Evolutionary conservation across 2,888 invertebrate species (phyloP).

Genomic region (Didymodactylos carnosus): DNA sequence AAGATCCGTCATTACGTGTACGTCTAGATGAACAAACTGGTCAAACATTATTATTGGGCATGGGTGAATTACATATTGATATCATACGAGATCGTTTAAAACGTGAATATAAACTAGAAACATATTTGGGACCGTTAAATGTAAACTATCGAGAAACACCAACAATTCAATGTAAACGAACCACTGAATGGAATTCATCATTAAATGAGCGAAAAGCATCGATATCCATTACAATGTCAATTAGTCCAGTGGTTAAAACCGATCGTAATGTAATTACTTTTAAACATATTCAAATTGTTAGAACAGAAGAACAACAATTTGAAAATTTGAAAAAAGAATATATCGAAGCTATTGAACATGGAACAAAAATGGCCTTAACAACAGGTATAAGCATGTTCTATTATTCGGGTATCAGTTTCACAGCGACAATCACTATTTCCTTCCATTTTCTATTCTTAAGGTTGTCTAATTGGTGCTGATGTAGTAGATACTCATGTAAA

Average conservation of each 20-base stretch:
- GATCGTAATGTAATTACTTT: constrained; percentile 25
- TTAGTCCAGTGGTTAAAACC: constrained; percentile 40
- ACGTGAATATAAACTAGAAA: constrained; percentile 71
- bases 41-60: constrained; percentile 60
- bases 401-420: too few relatives aligned
- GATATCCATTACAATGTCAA: constrained; percentile 42
- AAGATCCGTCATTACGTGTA: constrained; percentile 50
- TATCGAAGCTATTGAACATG: constrained; percentile 51
- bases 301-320: constrained; percentile 38
- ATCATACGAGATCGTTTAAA: constrained; percentile 65
- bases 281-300: constrained; percentile 20
- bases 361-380: constrained; percentile 40
- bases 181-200: constrained; percentile 34
- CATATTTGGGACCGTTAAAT: constrained; percentile 67
- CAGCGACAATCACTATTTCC: too few relatives aligned
- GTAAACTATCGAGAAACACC: constrained; percentile 50
- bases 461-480: constrained; percentile 65
- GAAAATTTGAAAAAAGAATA: constrained; percentile 46
- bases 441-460: constrained; percentile 31
- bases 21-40: constrained; percentile 51
- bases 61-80: constrained; percentile 93
- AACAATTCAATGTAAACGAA: constrained; percentile 25
- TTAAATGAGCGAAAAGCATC: neutral
- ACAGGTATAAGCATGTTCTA: constrained; percentile 16
- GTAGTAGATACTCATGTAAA: constrained; percentile 55